Percentiles rank a stretch among this genome's conserved stretches.
These are phyloP conservation scores for Psittacula cyanocephala DNA, from an alignment of 2,113 vertebrate species.

Conservation along the genomic window DNA sequence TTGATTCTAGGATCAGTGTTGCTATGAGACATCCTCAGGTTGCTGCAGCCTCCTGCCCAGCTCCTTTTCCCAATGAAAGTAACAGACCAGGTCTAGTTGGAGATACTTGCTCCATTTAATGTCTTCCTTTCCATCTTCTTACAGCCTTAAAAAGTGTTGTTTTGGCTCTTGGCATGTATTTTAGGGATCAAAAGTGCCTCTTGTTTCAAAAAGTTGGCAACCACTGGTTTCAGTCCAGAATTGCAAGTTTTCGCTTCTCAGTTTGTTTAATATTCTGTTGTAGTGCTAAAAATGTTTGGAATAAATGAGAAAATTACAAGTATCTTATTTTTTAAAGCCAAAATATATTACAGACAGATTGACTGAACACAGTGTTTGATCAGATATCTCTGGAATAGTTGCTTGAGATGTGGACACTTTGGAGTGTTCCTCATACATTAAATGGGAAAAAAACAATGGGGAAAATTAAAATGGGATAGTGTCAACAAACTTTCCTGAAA, in stretches of 20 bases:
- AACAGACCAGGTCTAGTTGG: not conserved
- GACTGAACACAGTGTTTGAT: not conserved
- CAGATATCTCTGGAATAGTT: not conserved
- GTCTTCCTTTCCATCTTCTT: not conserved
- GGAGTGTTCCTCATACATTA: not conserved
- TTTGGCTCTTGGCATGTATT: not conserved
- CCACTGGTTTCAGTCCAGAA: not conserved
- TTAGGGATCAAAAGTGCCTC: not conserved
- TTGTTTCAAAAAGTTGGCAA: not conserved
- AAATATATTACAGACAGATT: not conserved
- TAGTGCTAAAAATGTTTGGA: not conserved
- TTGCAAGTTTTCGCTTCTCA: not conserved
- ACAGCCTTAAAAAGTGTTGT: not conserved
- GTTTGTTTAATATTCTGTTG: not conserved
- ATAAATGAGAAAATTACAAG: not conserved
- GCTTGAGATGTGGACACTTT: not conserved
- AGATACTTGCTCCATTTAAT: not conserved
- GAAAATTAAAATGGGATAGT: not conserved
- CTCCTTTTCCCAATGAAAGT: not conserved
- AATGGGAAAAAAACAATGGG: not conserved
- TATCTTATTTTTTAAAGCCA: not conserved
- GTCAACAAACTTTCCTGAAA: not conserved
- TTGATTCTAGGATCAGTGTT: not conserved
- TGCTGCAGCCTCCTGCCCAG: accelerated
- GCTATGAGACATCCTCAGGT: not conserved